These are phyloP conservation scores for Acrossocheilus fasciatus DNA, from an alignment of 2,797 vertebrate species.

Conservation along the genomic window DNA sequence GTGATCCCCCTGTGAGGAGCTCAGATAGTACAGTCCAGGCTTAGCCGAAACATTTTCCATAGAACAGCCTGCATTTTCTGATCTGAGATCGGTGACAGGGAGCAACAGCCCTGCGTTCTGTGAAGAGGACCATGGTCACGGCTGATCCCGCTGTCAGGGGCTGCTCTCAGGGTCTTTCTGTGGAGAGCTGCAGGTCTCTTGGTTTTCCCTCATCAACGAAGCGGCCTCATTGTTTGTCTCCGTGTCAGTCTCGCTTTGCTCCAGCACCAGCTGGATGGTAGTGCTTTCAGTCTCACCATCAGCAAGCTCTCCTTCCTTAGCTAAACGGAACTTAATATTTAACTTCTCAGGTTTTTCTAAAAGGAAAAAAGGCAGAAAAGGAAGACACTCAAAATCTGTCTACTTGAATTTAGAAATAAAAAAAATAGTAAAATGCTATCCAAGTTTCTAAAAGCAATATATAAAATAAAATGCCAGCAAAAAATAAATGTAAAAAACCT, in stretches of 20 bases:
- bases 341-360: slow-evolving; percentile 72
- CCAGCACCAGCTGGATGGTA: slow-evolving; percentile 77
- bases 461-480: no score
- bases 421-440: no score
- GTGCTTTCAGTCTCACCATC: slow-evolving; percentile 57
- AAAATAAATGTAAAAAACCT: neutral
- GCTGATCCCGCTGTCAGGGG: slow-evolving; percentile 66
- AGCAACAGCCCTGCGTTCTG: slow-evolving; percentile 37
- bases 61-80: slow-evolving; percentile 25
- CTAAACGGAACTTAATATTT: slow-evolving; percentile 80
- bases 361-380: neutral
- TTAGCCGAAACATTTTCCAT: slow-evolving; percentile 15
- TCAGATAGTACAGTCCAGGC: slow-evolving; percentile 16
- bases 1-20: neutral
- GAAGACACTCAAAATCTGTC: neutral
- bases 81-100: slow-evolving; percentile 56
- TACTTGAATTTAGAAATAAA: no score
- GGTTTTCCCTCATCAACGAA: slow-evolving; percentile 50
- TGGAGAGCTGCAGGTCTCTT: slow-evolving; percentile 51
- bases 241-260: slow-evolving; percentile 58
- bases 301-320: slow-evolving; percentile 73
- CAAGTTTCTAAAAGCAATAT: no score
- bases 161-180: slow-evolving; percentile 41
- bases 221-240: slow-evolving; percentile 52
- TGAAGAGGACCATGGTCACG: slow-evolving; percentile 14